Evolutionary conservation across 2,888 invertebrate genomes (phyloP).

Genomic region (Muscina levida): DNA sequence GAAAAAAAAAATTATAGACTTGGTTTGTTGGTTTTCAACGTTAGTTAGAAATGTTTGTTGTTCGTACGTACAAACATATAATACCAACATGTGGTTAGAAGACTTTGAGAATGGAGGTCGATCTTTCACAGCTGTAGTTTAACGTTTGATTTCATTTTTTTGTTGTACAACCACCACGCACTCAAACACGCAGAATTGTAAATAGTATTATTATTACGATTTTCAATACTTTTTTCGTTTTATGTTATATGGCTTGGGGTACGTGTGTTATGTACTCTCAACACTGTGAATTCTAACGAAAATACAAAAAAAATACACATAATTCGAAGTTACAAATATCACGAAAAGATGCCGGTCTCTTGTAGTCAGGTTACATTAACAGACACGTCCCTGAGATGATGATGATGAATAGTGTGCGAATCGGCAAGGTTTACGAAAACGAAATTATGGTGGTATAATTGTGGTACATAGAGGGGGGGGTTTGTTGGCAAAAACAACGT

Average conservation of each 20-base stretch:
- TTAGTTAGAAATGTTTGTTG: slow-evolving; percentile 13
- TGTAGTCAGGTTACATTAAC: no score
- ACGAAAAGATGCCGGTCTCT: no score
- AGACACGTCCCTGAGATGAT: background rate
- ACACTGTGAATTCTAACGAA: no score
- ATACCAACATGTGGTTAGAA: background rate
- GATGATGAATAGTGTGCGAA: background rate
- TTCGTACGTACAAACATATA: background rate
- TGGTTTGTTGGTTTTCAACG: background rate
- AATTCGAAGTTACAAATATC: background rate
- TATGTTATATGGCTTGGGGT: no score
- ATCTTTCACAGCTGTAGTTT: background rate
- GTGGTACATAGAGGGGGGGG: no score
- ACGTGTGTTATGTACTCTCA: no score
- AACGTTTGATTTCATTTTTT: background rate
- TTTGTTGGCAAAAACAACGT: no score
- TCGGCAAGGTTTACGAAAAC: no score
- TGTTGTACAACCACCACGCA: slow-evolving; percentile 1
- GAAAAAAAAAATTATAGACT: no score
- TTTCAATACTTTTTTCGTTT: background rate
- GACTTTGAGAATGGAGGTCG: background rate
- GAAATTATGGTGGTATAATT: no score
- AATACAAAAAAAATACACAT: no score
- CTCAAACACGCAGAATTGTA: slow-evolving; percentile 9
- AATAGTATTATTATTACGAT: slow-evolving; percentile 13